Evolutionary conservation across 2,113 vertebrate species (phyloP).

Genomic region (Emydura subglobosa): DNA sequence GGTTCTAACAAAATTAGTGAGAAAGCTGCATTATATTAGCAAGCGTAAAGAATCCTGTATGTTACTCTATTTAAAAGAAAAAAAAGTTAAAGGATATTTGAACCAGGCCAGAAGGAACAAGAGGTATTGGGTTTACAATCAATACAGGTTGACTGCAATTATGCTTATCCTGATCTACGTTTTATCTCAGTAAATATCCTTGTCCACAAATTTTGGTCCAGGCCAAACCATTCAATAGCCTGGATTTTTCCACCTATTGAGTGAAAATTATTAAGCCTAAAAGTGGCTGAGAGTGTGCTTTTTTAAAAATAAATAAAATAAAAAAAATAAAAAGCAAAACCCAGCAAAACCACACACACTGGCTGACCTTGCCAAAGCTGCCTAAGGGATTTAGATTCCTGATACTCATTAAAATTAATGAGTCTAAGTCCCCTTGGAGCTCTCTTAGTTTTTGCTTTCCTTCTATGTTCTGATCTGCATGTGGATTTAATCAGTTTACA

Average conservation of each 20-base stretch:
- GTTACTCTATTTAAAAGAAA: neutral
- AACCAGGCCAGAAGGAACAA: neutral
- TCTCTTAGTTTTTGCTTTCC: neutral
- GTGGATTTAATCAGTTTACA: neutral
- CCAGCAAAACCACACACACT: neutral
- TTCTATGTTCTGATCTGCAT: neutral
- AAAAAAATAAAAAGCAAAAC: no score
- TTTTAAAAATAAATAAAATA: no score
- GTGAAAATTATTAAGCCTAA: neutral
- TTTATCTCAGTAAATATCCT: rapidly evolving
- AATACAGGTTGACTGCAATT: neutral
- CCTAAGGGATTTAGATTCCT: neutral
- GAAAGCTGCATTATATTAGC: neutral
- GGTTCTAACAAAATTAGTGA: neutral
- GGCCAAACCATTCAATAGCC: neutral
- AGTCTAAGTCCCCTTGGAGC: neutral
- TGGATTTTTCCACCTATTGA: neutral
- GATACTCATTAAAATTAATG: neutral
- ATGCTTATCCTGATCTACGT: neutral
- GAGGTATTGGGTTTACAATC: neutral
- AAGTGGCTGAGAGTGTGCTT: neutral
- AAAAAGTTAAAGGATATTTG: neutral
- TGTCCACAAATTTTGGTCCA: neutral
- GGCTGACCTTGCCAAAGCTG: neutral
- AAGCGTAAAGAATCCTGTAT: neutral